Conservation (phyloP, 2,797 vertebrate species). For the Parauchenoglanis punctatus region DNA sequence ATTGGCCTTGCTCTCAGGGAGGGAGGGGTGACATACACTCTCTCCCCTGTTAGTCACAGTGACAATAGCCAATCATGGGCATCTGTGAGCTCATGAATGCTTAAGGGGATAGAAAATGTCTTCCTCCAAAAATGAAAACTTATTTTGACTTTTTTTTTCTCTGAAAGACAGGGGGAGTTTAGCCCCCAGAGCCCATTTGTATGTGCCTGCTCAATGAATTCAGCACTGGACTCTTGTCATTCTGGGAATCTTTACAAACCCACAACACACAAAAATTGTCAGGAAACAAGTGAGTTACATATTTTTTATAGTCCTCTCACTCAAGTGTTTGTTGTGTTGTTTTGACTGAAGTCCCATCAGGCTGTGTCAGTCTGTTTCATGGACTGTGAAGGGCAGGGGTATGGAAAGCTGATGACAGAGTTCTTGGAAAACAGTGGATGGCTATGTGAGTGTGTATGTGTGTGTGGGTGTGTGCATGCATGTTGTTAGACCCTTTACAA, state of each 20-base stretch:
- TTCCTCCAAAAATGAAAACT: not conserved
- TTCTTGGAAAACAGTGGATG: slow-evolving; percentile 2
- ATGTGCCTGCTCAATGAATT: not conserved
- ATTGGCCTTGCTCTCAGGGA: not conserved
- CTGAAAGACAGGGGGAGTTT: not conserved
- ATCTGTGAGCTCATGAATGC: not conserved
- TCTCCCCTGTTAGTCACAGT: not conserved
- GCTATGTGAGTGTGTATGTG: not conserved
- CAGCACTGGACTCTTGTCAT: not conserved
- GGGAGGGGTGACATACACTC: not conserved
- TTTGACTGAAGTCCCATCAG: slow-evolving; percentile 11
- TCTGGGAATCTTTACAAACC: slow-evolving; percentile 6
- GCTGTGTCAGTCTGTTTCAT: not conserved
- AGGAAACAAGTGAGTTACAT: not conserved
- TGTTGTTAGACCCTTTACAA: too few relatives aligned
- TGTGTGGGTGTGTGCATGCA: not conserved
- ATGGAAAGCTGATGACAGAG: slow-evolving; percentile 9
- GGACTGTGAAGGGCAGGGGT: slow-evolving; percentile 11
- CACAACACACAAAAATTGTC: not conserved
- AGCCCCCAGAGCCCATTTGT: not conserved
- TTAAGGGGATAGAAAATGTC: not conserved
- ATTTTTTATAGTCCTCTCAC: not conserved
- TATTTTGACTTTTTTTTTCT: not conserved
- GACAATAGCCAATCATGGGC: not conserved
- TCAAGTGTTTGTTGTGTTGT: not conserved